phyloP scores from a whole-genome alignment of 2,113 vertebrate genomes.

The Notiomystis cincta region DNA sequence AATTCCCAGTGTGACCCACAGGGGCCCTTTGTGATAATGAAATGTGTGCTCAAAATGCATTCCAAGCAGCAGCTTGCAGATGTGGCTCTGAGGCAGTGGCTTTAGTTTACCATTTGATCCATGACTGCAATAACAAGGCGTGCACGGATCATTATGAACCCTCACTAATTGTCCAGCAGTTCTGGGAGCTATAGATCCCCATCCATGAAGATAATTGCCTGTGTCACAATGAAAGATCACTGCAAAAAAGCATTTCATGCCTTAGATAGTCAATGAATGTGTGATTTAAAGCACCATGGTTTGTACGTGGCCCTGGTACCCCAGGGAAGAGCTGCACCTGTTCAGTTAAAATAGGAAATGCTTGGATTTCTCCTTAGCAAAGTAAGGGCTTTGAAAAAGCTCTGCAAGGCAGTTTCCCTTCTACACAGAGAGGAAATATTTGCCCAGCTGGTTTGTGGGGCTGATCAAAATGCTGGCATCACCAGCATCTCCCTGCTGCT shows the following conservation, averaged over 20 bases:
- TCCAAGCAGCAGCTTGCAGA: background rate
- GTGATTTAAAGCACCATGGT: background rate
- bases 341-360: background rate
- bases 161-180: conserved; percentile 16
- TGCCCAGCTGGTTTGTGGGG: background rate
- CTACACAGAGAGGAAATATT: background rate
- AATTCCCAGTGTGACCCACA: background rate
- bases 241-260: background rate
- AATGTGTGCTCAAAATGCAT: background rate
- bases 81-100: background rate
- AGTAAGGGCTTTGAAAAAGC: background rate
- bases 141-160: background rate
- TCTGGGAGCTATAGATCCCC: background rate
- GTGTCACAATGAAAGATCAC: background rate
- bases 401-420: background rate
- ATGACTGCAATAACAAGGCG: background rate
- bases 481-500: background rate
- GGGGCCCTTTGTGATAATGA: background rate
- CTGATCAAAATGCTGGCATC: rapidly evolving
- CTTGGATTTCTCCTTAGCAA: background rate
- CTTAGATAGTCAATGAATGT: conserved; percentile 15
- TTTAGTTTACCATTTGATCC: background rate
- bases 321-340: background rate
- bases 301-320: background rate
- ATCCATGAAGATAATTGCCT: background rate